Base-by-base conservation (phyloP, 2,888 invertebrate species). In the Lobophora halterata region DNA sequence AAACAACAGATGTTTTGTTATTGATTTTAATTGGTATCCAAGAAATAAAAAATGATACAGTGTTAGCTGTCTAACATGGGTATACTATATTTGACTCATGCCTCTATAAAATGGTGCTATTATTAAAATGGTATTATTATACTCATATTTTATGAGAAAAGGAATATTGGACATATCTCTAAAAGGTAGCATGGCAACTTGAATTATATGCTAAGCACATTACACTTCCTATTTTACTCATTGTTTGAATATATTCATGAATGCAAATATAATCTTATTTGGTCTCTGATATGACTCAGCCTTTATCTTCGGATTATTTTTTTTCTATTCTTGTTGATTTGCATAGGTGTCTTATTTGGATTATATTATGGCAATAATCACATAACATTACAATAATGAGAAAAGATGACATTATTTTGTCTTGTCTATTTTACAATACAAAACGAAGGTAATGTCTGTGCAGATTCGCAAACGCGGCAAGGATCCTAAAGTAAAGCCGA, bases 401-500 rank as follows among this genome's bases (percentile, higher is more conserved):
- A n/a, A n/a, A n/a, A n/a, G n/a, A n/a, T n/a, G n/a, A 11, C 23
- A 12, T 29, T n/a, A 3, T 3, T 18, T 27, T 8, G 8, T 34
- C 23, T 17, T 28, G 8, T 19, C 20, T 27, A 26, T 13, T n/a
- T n/a, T n/a, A n/a, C n/a, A n/a, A n/a, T n/a, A n/a, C n/a, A n/a
- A 25, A 37, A 20, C 33, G 18, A 13, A 21, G 33, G 43, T 23
- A 29, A 46, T 65, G 52, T 79, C 55, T 76, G 64, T 78, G 76
- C 77, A 90, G 74, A 90, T 88, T 67, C 91, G 90, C 88, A 92
- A 92, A 87, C 92, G 91, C 70, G 87, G 88, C 64, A 93, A 92
- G 83, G 89, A 90, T 81, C 90, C 91, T 69, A 92, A 91, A 81
- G 88, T 92, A 65, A 93, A 93, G 75, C 91, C 94, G 59, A 94